phyloP scores from a whole-genome alignment of 1,140 invertebrate genomes.

The Drosophila jambulina region DNA sequence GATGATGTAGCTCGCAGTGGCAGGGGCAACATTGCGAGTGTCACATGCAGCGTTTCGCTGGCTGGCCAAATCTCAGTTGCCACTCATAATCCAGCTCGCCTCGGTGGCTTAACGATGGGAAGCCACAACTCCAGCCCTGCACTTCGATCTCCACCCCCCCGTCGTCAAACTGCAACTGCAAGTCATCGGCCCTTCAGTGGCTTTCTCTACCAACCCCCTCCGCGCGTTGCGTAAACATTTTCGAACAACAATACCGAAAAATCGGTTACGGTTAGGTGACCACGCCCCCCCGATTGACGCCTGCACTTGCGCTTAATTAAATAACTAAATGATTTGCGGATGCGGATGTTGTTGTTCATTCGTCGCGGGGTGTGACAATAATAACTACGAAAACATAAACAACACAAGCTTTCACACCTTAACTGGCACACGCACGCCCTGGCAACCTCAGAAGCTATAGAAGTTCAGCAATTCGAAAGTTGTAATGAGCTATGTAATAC shows the following conservation, averaged over 20 bases:
- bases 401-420: conserved; percentile 27
- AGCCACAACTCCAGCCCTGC: neutral
- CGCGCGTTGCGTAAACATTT: conserved; percentile 49
- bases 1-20: conserved; percentile 15
- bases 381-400: conserved; percentile 17
- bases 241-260: conserved; percentile 29
- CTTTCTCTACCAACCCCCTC: conserved; percentile 10
- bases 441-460: conserved; percentile 3
- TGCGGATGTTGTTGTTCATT: conserved; percentile 53
- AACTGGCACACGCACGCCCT: conserved; percentile 2
- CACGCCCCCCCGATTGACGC: conserved; percentile 58
- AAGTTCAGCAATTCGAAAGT: conserved; percentile 19
- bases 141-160: conserved; percentile 3
- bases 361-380: conserved; percentile 41
- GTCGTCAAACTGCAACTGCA: conserved; percentile 28
- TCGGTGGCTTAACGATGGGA: neutral
- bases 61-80: conserved; percentile 30
- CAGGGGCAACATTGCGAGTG: conserved; percentile 7
- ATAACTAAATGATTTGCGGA: conserved; percentile 67
- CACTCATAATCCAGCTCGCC: conserved; percentile 24
- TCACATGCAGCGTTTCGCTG: conserved; percentile 22
- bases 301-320: conserved; percentile 74
- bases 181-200: conserved; percentile 62
- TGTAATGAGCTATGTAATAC: conserved; percentile 12
- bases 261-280: conserved; percentile 56